A percentile compares a stretch with the other conserved stretches of the same genome.
phyloP scores from a whole-genome alignment of 2,113 vertebrate genomes.

The Chionis minor region DNA sequence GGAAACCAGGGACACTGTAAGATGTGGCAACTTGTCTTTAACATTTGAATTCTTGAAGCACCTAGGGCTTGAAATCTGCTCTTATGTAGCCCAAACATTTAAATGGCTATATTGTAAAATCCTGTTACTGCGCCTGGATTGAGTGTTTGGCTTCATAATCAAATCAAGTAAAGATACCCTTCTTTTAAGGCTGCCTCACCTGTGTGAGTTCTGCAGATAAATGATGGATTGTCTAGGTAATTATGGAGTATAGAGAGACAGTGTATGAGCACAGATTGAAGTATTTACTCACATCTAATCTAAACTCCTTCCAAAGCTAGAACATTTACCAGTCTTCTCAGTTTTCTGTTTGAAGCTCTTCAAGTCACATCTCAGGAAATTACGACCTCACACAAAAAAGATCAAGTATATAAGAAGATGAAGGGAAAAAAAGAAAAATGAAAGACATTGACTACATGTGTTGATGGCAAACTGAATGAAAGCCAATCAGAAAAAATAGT shows the following conservation, averaged over 20 bases:
- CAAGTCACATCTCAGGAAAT: not conserved
- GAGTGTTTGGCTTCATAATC: conserved; percentile 16
- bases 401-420: not conserved
- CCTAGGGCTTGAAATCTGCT: not conserved
- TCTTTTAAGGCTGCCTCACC: not conserved
- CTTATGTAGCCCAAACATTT: not conserved
- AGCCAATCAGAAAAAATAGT: not conserved
- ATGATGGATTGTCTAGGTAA: not conserved
- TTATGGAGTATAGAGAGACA: not conserved
- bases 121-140: not conserved
- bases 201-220: not conserved
- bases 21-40: not conserved
- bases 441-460: not conserved
- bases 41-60: not conserved
- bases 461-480: not conserved
- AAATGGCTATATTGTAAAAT: not conserved
- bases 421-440: accelerated
- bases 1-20: not conserved
- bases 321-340: not conserved
- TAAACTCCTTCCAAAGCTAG: not conserved
- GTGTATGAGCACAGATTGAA: not conserved
- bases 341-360: not conserved
- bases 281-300: conserved; percentile 2
- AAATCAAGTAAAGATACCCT: not conserved
- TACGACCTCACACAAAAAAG: not conserved